These are phyloP conservation scores for Athalia rosae DNA, from an alignment of 2,888 invertebrate genomes.

Conservation along the genomic window DNA sequence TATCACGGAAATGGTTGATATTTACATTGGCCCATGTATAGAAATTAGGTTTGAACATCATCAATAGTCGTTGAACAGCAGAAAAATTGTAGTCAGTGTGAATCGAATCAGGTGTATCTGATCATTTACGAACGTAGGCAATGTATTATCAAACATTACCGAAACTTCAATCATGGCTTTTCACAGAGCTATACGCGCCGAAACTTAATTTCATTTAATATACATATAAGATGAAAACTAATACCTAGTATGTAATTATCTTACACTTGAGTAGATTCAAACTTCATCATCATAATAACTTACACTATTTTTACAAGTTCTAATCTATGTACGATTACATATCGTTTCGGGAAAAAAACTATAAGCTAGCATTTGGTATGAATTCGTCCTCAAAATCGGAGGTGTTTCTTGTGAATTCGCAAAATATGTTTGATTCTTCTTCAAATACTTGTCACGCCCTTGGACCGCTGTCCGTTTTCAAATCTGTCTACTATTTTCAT, in stretches of 20 bases:
- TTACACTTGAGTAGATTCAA: background rate
- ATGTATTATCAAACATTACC: too few species aligned
- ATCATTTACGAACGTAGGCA: too few species aligned
- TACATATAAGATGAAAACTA: too few species aligned
- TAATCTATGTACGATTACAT: background rate
- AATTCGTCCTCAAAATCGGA: conserved; percentile 23
- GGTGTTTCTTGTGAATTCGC: background rate
- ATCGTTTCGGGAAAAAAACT: background rate
- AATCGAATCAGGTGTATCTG: too few species aligned
- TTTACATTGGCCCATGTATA: background rate
- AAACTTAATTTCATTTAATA: too few species aligned
- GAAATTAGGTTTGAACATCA: background rate
- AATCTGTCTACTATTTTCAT: too few species aligned
- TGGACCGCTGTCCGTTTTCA: too few species aligned
- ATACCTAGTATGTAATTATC: too few species aligned
- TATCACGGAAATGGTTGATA: background rate
- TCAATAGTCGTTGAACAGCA: background rate
- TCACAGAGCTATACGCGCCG: too few species aligned
- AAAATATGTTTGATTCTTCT: background rate
- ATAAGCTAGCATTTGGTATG: conserved; percentile 40
- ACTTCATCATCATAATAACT: conserved; percentile 14
- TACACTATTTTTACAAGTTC: conserved; percentile 33
- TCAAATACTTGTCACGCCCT: too few species aligned
- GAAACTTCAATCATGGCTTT: too few species aligned
- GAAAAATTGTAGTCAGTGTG: background rate